phyloP scores from a whole-genome alignment of 2,113 vertebrate genomes.

The Notiomystis cincta region DNA sequence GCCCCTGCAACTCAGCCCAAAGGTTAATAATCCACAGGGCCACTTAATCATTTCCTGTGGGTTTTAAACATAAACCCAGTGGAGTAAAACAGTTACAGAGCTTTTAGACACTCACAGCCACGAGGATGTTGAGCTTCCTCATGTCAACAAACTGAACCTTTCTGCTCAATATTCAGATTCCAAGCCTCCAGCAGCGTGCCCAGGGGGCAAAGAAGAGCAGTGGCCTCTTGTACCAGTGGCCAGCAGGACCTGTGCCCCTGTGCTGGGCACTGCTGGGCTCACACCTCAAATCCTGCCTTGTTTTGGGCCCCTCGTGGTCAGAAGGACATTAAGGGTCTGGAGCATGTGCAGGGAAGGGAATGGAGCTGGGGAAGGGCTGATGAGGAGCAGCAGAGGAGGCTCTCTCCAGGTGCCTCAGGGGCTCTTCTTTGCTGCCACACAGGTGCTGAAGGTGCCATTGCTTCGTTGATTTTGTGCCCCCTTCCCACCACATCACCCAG shows the following conservation, averaged over 20 bases:
- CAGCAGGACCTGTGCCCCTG: not conserved
- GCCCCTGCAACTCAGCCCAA: not conserved
- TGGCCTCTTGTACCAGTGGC: not conserved
- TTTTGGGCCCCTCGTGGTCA: not conserved
- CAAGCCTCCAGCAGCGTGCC: not conserved
- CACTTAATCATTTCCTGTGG: not conserved
- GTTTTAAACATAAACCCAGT: not conserved
- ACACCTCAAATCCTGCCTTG: not conserved
- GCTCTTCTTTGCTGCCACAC: fast-evolving
- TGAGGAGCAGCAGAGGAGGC: not conserved
- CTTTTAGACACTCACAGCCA: fast-evolving
- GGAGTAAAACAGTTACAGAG: not conserved
- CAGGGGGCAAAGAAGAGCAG: no score
- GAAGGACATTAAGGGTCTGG: not conserved
- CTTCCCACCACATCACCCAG: not conserved
- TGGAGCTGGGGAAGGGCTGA: not conserved
- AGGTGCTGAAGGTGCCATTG: not conserved
- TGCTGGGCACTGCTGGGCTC: not conserved
- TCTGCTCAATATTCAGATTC: not conserved
- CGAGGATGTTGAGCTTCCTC: not conserved
- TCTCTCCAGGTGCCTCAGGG: not conserved
- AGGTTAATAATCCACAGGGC: not conserved
- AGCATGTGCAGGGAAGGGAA: not conserved
- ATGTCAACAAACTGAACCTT: not conserved
- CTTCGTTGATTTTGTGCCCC: not conserved